Evolutionary conservation across 2,797 vertebrate species (phyloP).

Genomic region (Sebastes kiyomatsui): DNA sequence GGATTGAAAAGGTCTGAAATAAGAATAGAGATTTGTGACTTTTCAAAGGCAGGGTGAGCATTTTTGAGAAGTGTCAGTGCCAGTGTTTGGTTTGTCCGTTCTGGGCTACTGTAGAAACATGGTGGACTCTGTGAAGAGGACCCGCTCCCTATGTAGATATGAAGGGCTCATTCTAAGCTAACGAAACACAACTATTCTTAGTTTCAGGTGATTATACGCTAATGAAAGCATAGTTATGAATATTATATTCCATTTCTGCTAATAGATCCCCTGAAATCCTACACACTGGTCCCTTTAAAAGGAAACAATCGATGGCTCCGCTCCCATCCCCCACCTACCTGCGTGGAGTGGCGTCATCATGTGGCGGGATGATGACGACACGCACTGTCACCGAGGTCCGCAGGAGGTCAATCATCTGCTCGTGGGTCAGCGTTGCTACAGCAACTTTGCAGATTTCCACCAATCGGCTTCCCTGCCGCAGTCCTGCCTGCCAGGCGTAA

Average conservation of each 20-base stretch:
- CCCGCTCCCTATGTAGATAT: too few relatives aligned
- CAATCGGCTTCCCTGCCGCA: conserved; percentile 95
- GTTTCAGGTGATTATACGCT: neutral
- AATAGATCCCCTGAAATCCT: neutral
- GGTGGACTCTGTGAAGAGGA: too few relatives aligned
- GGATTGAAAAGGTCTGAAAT: neutral
- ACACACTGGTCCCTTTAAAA: neutral
- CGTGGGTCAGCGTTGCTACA: conserved; percentile 95
- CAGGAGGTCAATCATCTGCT: conserved; percentile 99
- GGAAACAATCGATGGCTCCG: neutral
- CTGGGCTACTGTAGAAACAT: too few relatives aligned
- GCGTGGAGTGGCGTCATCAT: conserved; percentile 95
- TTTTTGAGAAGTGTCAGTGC: too few relatives aligned
- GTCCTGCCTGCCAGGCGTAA: conserved; percentile 97
- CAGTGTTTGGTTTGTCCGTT: too few relatives aligned
- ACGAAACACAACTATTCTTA: too few relatives aligned
- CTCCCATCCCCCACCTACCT: conserved; percentile 81
- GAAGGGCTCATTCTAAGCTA: too few relatives aligned
- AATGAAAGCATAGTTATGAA: neutral
- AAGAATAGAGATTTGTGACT: neutral
- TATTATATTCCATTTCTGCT: neutral
- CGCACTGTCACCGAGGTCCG: conserved; percentile 95
- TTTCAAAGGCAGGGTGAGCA: too few relatives aligned
- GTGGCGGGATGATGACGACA: conserved; percentile 95
- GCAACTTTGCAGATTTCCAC: conserved; percentile 99